Evolutionary conservation across 1,140 invertebrate genomes (phyloP), one percentile per base, ranked within the genome.

Genomic region (Zaprionus ornatus): DNA sequence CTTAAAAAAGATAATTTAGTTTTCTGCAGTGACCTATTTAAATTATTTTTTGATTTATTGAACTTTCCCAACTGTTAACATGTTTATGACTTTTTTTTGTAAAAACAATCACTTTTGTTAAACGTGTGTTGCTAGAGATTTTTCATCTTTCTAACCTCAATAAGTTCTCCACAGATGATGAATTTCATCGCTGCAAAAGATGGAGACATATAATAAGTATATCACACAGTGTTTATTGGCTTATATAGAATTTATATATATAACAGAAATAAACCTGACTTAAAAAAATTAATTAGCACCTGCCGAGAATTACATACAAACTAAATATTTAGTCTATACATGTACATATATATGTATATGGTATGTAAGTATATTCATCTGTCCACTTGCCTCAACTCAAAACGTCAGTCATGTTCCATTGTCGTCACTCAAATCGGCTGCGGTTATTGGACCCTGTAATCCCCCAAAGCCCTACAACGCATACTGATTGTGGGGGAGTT

Each of bases 271-370:
- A 21, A 21, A 50, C 45, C 12, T 23, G 45, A 23, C 19, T 50
- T 50, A 10, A 21, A 23, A 17, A 37, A n/a, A n/a, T 17, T 45
- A 74, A 80, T 80, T 80, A 80, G 52, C 78, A 80, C 66, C 37
- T 76, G 45, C 0, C 13, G 15, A 13, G 37, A 50, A 59, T 12
- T n/a, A 57, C 35, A 69, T n/a, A 56, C 60, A 61, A 55, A 63
- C 35, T 52, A 13, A 23, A 15, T 52, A 25, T 52, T 7, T 17
- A 45, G n/a, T n/a, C 4, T 45, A 17, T 42, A 17, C 4, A 42
- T 7, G 5, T 45, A 13, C 13, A 42, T 3, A 48, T 13, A 21
- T 19, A 21, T 48, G 4, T 48, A 48, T 48, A 48, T 3, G 13
- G 15, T 40, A 40, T 40, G 5, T 40, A 40, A 2, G 29, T 32